Conservation (phyloP, 2,113 vertebrate species). For the Leptosomus discolor region DNA sequence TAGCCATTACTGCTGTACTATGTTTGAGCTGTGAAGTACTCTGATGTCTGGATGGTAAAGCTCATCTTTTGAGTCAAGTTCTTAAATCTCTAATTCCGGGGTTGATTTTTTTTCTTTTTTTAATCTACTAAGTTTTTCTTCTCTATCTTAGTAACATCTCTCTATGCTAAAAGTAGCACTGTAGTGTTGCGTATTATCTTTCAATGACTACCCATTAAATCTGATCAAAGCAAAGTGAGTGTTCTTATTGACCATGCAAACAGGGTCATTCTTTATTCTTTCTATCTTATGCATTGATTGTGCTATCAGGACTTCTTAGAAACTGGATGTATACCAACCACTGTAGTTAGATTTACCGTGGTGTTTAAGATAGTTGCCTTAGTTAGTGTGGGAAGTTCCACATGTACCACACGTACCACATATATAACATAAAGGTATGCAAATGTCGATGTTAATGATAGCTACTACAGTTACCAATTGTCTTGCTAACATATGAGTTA, state of each 20-base stretch:
- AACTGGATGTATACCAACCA: background rate
- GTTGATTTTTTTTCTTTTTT: background rate
- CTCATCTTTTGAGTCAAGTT: background rate
- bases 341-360: background rate
- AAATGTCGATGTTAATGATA: background rate
- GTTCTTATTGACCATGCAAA: conserved; percentile 31
- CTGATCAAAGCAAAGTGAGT: conserved; percentile 10
- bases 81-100: background rate
- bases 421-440: background rate
- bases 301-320: background rate
- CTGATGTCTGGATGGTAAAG: background rate
- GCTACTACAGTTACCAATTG: background rate
- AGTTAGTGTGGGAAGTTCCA: background rate
- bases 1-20: background rate
- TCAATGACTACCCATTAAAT: conserved; percentile 16
- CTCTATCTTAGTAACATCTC: background rate
- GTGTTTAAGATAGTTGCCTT: background rate
- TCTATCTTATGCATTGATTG: background rate
- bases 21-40: background rate
- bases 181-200: conserved; percentile 8
- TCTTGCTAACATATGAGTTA: background rate
- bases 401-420: background rate
- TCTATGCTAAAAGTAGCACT: background rate
- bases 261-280: conserved; percentile 4
- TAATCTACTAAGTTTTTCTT: background rate